phyloP scores from a whole-genome alignment of 2,797 vertebrate species.

The Podargus strigoides region DNA sequence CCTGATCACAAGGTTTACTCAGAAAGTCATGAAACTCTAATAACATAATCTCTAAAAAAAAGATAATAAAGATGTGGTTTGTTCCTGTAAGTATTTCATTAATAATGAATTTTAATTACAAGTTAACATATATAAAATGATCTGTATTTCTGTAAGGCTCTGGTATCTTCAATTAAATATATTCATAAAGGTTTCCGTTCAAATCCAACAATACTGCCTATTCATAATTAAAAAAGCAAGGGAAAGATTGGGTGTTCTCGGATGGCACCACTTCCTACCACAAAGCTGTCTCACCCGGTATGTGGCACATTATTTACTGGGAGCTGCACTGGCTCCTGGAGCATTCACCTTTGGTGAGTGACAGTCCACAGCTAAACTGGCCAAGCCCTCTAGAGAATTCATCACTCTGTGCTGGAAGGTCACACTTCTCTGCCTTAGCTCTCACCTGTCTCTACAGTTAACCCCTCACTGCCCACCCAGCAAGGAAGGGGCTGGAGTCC shows the following conservation, averaged over 20 bases:
- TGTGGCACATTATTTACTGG: accelerated
- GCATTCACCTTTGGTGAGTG: accelerated
- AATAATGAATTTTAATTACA: background rate
- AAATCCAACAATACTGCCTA: background rate
- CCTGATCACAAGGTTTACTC: background rate
- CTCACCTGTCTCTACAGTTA: background rate
- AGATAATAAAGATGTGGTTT: background rate
- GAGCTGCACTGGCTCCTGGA: background rate
- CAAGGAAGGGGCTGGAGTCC: background rate
- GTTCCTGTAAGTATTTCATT: background rate
- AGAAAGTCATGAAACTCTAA: background rate
- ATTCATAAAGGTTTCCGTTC: background rate
- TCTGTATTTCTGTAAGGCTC: background rate
- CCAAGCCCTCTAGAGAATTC: background rate
- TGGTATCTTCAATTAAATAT: background rate
- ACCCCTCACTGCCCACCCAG: accelerated
- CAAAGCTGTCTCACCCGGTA: accelerated
- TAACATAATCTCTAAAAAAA: background rate
- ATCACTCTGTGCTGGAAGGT: no score
- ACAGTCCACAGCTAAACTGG: accelerated
- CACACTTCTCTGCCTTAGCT: background rate
- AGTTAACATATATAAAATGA: background rate
- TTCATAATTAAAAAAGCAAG: background rate
- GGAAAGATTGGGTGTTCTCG: accelerated
- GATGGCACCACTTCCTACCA: background rate